Evolutionary conservation across 1,140 invertebrate genomes (phyloP).

Genomic region (Oreohelix idahoensis): DNA sequence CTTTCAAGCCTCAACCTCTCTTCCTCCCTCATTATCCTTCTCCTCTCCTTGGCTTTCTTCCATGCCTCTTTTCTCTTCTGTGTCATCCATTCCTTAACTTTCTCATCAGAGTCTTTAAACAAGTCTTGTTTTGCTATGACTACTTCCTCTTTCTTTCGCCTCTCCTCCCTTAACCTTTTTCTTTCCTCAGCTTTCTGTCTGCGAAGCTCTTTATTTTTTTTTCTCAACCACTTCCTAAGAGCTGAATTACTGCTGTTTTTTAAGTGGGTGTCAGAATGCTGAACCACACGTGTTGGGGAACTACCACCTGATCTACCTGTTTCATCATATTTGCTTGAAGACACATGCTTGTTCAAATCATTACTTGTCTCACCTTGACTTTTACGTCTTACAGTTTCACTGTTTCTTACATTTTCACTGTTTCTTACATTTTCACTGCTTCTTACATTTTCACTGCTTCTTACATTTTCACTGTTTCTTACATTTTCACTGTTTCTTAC

Average conservation of each 20-base stretch:
- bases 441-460: too few relatives aligned
- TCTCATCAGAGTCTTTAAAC: slow-evolving; percentile 32
- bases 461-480: too few relatives aligned
- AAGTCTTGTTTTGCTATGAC: slow-evolving; percentile 9
- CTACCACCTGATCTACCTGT: neutral
- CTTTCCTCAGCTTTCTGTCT: slow-evolving; percentile 42
- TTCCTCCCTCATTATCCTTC: slow-evolving; percentile 14
- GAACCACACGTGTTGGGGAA: neutral
- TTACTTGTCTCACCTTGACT: neutral
- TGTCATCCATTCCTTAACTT: slow-evolving; percentile 46
- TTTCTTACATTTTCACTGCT: too few relatives aligned
- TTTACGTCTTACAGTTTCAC: too few relatives aligned
- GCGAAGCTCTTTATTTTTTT: slow-evolving; percentile 41
- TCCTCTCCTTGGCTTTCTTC: slow-evolving; percentile 26
- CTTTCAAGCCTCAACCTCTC: neutral
- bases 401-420: too few relatives aligned
- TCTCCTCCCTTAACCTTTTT: slow-evolving; percentile 28
- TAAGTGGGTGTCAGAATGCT: slow-evolving; percentile 33
- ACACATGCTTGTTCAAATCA: neutral
- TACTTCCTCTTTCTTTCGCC: slow-evolving; percentile 22
- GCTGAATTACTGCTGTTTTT: slow-evolving; percentile 44
- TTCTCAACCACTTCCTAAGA: slow-evolving; percentile 41
- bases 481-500: too few relatives aligned
- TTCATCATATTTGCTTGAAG: neutral
- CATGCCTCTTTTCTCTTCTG: slow-evolving; percentile 43